Percentiles rank a stretch among this genome's conserved stretches.
Evolutionary conservation across 2,113 vertebrate genomes (phyloP).

Genomic region (Gracilinanus agilis): DNA sequence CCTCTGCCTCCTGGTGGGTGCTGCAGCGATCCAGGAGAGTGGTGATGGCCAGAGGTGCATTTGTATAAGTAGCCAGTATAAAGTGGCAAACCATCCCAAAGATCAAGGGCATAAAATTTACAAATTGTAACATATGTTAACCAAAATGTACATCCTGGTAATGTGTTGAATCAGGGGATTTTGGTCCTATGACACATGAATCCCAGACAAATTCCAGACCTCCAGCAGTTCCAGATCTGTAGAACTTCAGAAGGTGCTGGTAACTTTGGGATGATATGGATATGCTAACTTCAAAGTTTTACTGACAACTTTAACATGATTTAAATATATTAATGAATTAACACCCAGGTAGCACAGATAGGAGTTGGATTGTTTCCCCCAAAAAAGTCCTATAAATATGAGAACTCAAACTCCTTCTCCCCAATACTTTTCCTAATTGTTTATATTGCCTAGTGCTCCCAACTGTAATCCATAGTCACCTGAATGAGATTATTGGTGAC

Average conservation of each 20-base stretch:
- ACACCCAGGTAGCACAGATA: background rate
- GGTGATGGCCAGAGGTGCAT: no score
- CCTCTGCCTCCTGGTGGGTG: no score
- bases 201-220: background rate
- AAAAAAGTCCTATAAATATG: background rate
- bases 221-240: background rate
- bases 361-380: background rate
- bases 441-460: background rate
- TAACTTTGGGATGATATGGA: background rate
- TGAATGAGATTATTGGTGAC: background rate
- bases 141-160: background rate
- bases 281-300: background rate
- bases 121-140: background rate
- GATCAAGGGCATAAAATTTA: background rate
- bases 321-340: background rate
- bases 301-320: background rate
- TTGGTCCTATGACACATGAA: background rate
- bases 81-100: background rate
- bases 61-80: background rate
- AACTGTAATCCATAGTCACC: background rate
- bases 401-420: background rate
- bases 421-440: background rate
- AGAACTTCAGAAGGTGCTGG: background rate
- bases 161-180: background rate
- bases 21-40: no score